Evolutionary conservation across 2,797 vertebrate genomes (phyloP).

Genomic region (Phoebastria nigripes): DNA sequence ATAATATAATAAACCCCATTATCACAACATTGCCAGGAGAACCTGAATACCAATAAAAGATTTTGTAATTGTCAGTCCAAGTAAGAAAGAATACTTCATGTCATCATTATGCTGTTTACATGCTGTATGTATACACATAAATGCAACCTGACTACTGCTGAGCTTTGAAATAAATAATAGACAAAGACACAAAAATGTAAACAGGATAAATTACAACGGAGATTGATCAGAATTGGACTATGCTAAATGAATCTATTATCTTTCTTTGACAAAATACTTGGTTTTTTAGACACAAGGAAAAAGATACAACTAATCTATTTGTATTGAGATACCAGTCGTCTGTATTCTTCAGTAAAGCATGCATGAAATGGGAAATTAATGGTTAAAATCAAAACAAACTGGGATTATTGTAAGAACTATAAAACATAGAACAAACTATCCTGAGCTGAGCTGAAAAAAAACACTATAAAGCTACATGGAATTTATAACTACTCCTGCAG

Average conservation of each 20-base stretch:
- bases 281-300: background rate
- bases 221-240: background rate
- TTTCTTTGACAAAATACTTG: background rate
- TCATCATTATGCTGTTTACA: background rate
- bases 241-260: background rate
- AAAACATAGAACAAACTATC: background rate
- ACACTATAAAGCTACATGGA: background rate
- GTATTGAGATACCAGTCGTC: background rate
- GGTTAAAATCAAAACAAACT: background rate
- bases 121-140: background rate
- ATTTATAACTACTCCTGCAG: background rate
- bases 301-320: background rate
- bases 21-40: background rate
- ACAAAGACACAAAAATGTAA: background rate
- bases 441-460: background rate
- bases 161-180: background rate
- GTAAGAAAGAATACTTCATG: background rate
- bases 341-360: background rate
- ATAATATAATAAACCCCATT: background rate
- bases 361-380: background rate
- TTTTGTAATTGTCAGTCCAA: background rate
- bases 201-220: background rate
- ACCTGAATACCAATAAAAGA: background rate
- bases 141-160: background rate
- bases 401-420: background rate